phyloP scores from a whole-genome alignment of 2,113 vertebrate species.

The Petroica traversi region DNA sequence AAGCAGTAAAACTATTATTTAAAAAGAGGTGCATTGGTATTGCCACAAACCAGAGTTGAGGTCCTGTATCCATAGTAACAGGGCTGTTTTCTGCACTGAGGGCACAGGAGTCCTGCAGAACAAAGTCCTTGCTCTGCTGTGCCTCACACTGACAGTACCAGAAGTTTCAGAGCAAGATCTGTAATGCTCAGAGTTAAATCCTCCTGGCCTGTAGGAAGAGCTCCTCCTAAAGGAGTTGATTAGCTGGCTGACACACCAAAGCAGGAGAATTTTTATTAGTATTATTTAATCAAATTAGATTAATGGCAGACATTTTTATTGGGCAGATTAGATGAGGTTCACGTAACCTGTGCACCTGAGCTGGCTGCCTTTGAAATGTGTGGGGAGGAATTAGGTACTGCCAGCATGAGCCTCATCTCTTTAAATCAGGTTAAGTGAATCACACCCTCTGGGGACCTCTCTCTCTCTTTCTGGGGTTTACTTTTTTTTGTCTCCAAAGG shows the following conservation, averaged over 20 bases:
- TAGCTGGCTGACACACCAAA: background rate
- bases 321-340: background rate
- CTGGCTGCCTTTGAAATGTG: background rate
- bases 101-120: background rate
- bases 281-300: background rate
- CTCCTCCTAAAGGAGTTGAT: background rate
- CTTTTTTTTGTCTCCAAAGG: background rate
- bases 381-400: background rate
- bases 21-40: background rate
- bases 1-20: background rate
- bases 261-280: background rate
- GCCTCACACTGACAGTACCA: background rate
- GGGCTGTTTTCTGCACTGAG: background rate
- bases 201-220: background rate
- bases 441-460: background rate
- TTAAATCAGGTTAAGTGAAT: conserved; percentile 23
- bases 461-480: background rate
- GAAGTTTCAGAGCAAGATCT: background rate
- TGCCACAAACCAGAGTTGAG: background rate
- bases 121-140: background rate
- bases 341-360: background rate
- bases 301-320: background rate
- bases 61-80: background rate
- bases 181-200: background rate
- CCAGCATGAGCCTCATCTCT: background rate